Percentiles rank a stretch among this genome's conserved stretches.
These are phyloP conservation scores for Archips crataeganus DNA, from an alignment of 2,888 invertebrate species.

Conservation along the genomic window DNA sequence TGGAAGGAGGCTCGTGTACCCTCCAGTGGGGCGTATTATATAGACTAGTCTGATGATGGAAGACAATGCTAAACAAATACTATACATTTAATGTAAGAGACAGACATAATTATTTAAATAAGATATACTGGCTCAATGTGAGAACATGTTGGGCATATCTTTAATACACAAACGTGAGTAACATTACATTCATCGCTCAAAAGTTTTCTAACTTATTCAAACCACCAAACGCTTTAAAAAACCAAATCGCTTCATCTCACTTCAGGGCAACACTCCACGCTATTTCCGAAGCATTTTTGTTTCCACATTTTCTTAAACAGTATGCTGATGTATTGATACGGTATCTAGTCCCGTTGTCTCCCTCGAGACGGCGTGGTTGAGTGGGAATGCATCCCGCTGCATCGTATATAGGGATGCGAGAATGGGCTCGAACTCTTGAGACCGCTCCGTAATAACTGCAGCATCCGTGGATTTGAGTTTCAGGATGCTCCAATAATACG, in stretches of 20 bases:
- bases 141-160: too few relatives aligned
- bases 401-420: constrained; percentile 65
- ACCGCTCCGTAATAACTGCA: constrained; percentile 68
- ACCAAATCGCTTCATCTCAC: constrained; percentile 13
- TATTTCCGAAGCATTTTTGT: constrained; percentile 30
- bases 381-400: constrained; percentile 67
- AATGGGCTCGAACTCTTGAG: constrained; percentile 66
- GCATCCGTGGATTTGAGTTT: constrained; percentile 27
- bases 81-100: too few relatives aligned
- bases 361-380: constrained; percentile 60
- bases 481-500: not conserved
- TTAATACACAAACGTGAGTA: too few relatives aligned
- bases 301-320: constrained; percentile 39
- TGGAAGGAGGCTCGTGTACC: too few relatives aligned
- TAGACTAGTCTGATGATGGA: too few relatives aligned
- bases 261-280: not conserved
- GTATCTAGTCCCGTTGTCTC: constrained; percentile 57
- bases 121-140: too few relatives aligned
- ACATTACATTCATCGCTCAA: too few relatives aligned
- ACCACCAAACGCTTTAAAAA: not conserved
- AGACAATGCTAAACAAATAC: too few relatives aligned
- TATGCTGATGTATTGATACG: constrained; percentile 48
- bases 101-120: too few relatives aligned
- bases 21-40: too few relatives aligned
- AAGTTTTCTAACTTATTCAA: not conserved